These are phyloP conservation scores for Peromyscus californicus DNA, from an alignment of 2,113 vertebrate genomes.

Conservation along the genomic window DNA sequence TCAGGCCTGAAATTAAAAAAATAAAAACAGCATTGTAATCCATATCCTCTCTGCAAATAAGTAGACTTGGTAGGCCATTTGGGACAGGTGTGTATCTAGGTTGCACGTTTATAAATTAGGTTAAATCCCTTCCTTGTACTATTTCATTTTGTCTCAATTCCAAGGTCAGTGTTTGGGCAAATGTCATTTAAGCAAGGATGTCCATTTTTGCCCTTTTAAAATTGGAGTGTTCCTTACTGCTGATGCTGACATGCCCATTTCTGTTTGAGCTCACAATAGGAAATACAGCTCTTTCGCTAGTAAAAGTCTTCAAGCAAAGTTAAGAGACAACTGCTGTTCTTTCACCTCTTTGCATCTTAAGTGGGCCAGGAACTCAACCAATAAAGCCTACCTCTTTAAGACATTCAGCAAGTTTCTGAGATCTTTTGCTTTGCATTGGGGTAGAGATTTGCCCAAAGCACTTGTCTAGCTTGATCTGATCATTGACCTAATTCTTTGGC, in stretches of 20 bases:
- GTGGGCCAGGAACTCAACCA: slow-evolving; percentile 11
- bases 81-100: slow-evolving; percentile 82
- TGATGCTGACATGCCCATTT: slow-evolving; percentile 34
- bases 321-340: slow-evolving; percentile 23
- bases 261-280: neutral
- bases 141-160: slow-evolving; percentile 1
- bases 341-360: neutral
- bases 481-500: slow-evolving; percentile 78
- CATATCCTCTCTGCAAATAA: slow-evolving; percentile 34
- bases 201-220: neutral
- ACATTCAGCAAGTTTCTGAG: slow-evolving; percentile 43
- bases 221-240: neutral
- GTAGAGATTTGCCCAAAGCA: slow-evolving; percentile 52
- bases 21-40: neutral
- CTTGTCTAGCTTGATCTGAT: slow-evolving; percentile 67
- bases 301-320: slow-evolving; percentile 51
- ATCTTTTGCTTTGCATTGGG: slow-evolving; percentile 43
- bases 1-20: neutral
- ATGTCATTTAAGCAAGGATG: slow-evolving; percentile 16
- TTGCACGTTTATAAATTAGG: slow-evolving; percentile 79
- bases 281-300: slow-evolving; percentile 25
- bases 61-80: slow-evolving; percentile 60
- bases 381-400: slow-evolving; percentile 16
- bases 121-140: slow-evolving; percentile 67
- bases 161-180: slow-evolving; percentile 61